Base-by-base conservation (phyloP, 1,140 invertebrate species). In the Drosophila auraria region DNA sequence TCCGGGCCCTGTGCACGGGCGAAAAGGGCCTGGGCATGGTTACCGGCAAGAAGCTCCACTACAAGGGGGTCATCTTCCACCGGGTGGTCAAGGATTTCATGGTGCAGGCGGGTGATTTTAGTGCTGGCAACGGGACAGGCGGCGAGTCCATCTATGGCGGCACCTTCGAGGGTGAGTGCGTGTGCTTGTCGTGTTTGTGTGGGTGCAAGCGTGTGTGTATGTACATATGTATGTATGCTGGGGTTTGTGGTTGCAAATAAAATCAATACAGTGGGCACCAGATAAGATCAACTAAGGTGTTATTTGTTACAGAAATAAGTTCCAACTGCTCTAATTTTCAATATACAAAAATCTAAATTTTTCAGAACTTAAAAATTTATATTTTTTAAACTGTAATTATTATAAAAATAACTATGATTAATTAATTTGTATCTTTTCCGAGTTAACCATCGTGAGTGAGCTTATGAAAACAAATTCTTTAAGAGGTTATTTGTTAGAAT, bases 51-150 rank as follows among this genome's bases (percentile, higher is more conserved):
- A 95, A 95, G 8, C 93, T 97, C 12, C 95, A 96, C 83, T 97
- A 96, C 87, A 97, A 96, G 94, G 96, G 96, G 60, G 96, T 96
- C 44, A 95, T 97, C 59, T 98, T 99, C 92, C 98, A 98, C 93
- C 94, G 98, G 69, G 97, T 99, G 7, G 97, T 98, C 9, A 98
- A 98, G 92, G 97, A 98, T 93, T 98, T 98, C 91, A 98, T 98
- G 95, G 96, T 97, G 63, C 97, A 97, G 94, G 96, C 96, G 47
- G 97, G 97, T 36, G 97, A 98, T 92, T 98, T 98, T 92, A 96
- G 96, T 2, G 97, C 97, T 93, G 96, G 96, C 17, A 98, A 98
- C 94, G 98, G 98, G 15, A 98, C 97, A 76, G 97, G 98, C 20
- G 97, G 98, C 1, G 96, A 98, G 93, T 98, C 97, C 45, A 98